Evolutionary conservation across 2,888 invertebrate genomes (phyloP).

Genomic region (Sepioteuthis lessoniana): DNA sequence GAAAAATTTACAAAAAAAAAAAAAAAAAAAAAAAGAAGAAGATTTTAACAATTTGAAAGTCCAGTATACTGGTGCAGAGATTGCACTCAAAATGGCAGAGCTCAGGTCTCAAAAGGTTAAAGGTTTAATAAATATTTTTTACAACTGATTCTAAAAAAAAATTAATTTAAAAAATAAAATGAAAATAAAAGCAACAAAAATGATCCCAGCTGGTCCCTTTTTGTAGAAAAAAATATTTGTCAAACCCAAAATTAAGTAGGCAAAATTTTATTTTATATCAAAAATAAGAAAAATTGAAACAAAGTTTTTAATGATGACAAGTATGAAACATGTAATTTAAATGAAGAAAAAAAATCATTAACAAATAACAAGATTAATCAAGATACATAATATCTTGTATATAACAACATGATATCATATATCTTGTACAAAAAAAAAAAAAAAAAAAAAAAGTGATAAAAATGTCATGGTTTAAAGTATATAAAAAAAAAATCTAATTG

Average conservation of each 20-base stretch:
- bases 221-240: not conserved
- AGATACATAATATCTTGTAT: no score
- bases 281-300: not conserved
- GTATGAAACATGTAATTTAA: not conserved
- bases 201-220: not conserved
- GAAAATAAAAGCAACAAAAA: not conserved
- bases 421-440: not conserved
- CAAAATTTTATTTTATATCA: conserved; percentile 23
- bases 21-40: no score
- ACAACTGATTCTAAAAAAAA: no score
- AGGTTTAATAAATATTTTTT: no score
- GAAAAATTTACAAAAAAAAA: no score
- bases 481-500: not conserved
- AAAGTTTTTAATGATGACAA: not conserved
- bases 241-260: not conserved
- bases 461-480: not conserved
- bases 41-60: no score
- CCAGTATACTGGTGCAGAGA: no score
- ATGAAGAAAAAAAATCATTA: not conserved
- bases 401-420: not conserved
- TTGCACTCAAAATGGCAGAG: no score
- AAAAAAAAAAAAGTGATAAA: not conserved
- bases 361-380: not conserved
- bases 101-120: no score
- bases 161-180: no score